Evolutionary conservation across 2,888 invertebrate genomes (phyloP).

Genomic region (Pollenia amentaria): DNA sequence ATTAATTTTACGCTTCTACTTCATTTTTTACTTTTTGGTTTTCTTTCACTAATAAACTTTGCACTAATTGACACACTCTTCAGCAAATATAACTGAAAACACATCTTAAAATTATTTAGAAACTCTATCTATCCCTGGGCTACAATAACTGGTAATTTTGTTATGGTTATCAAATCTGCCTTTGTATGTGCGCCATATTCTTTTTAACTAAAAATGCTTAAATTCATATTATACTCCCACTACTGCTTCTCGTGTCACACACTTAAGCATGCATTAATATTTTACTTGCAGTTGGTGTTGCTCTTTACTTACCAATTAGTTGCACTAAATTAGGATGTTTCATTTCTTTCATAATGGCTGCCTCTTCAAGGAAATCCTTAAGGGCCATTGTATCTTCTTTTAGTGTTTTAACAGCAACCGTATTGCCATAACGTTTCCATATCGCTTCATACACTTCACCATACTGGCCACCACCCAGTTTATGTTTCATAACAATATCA

Average conservation of each 20-base stretch:
- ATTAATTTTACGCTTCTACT: background rate
- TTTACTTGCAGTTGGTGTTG: constrained; percentile 22
- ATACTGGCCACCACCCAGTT: constrained; percentile 97
- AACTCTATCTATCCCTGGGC: constrained; percentile 43
- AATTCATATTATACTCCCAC: constrained; percentile 19
- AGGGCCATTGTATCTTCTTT: constrained; percentile 99
- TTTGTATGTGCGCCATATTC: background rate
- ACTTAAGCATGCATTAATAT: background rate
- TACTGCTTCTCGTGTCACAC: background rate
- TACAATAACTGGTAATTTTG: constrained; percentile 48
- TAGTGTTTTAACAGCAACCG: constrained; percentile 99
- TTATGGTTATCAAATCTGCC: constrained; percentile 21
- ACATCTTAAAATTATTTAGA: background rate
- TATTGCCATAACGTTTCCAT: constrained; percentile 97
- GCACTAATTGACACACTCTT: constrained; percentile 27
- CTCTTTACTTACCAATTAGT: constrained; percentile 87
- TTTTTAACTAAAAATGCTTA: constrained; percentile 26
- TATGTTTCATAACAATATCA: constrained; percentile 99
- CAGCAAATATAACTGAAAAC: constrained; percentile 16
- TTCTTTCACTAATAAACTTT: constrained; percentile 38
- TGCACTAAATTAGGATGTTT: constrained; percentile 99
- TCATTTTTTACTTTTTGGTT: background rate
- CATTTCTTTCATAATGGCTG: constrained; percentile 99
- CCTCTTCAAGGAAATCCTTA: constrained; percentile 99
- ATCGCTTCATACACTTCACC: constrained; percentile 99